Conservation (phyloP, 2,888 invertebrate species). For the Tetrapedia diversipes region DNA sequence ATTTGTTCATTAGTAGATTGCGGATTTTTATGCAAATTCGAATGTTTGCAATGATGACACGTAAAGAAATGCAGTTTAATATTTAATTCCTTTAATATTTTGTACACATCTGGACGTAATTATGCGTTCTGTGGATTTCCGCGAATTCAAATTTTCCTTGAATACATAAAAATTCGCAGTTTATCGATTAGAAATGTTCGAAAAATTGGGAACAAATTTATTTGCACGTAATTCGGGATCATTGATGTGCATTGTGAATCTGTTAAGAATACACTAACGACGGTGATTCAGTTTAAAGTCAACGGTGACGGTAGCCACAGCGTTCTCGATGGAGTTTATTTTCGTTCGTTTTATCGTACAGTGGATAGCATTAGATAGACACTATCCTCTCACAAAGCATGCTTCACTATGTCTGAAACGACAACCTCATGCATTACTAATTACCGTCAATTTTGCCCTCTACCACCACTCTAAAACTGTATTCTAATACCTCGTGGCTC, state of each 20-base stretch:
- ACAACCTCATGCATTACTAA: slow-evolving; percentile 59
- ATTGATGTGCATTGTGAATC: slow-evolving; percentile 54
- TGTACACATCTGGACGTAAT: too few species aligned
- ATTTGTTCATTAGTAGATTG: too few species aligned
- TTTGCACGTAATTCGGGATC: too few species aligned
- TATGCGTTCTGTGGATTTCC: too few species aligned
- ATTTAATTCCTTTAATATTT: too few species aligned
- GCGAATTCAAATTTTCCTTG: too few species aligned
- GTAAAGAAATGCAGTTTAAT: too few species aligned
- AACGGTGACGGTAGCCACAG: slow-evolving; percentile 36
- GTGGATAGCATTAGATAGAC: slow-evolving; percentile 17
- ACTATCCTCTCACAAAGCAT: slow-evolving; percentile 57
- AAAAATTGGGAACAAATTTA: too few species aligned
- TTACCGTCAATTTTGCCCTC: slow-evolving; percentile 29
- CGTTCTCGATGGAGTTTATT: not conserved
- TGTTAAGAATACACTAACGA: slow-evolving; percentile 20
- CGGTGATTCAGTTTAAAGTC: slow-evolving; percentile 69
- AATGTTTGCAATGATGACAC: too few species aligned
- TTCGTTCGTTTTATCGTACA: not conserved
- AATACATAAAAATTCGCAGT: too few species aligned
- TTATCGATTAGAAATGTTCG: too few species aligned
- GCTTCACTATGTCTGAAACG: slow-evolving; percentile 57
- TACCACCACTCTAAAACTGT: slow-evolving; percentile 3
- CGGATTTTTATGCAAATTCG: too few species aligned
- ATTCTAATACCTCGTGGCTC: not conserved